Evolutionary conservation across 2,113 vertebrate species (phyloP), one percentile per base, ranked within the genome.

Genomic region (Paratilapia polleni): DNA sequence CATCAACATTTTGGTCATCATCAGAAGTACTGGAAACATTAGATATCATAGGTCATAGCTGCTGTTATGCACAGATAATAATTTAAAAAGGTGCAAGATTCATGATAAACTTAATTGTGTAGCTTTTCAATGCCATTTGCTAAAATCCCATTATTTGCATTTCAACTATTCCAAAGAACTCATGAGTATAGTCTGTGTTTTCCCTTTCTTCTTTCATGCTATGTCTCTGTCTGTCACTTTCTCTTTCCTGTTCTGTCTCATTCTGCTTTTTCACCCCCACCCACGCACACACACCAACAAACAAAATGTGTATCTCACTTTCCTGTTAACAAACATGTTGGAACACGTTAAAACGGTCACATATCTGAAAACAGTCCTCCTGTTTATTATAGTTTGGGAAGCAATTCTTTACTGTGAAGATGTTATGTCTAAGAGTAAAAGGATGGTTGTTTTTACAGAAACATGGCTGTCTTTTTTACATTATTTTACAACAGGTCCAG

Each of bases 101-200:
- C 1, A 19, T 13, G 34, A 9, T 19, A 2, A 52, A 43, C 24
- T 43, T 57, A 17, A 56, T 28, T 38, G 19, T 62, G 26, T n/a
- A 20, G 9, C 22, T 54, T 82, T 61, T 14, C 60, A n/a, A 73
- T 38, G 24, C 24, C 9, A n/a, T 26, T n/a, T 17, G 13, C 54
- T 79, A 28, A 81, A 82, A 64, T 60, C 31, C 34, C 61, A 36
- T 17, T 2, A 68, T 81, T 79, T 77, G 38, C 28, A 47, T 81
- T 63, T 76, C 26, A 24, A 11, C 5, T 31, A 19, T 80, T 82
- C 31, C 20, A 49, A n/a, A 70, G 43, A 4, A 47, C 66, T 52
- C 34, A 34, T n/a, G 3, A 66, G 17, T 52, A n/a, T 68, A 60
- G 24, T 75, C 80, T 78, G 86, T 84, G 26, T 83, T 87, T 91